Evolutionary conservation across 1,140 invertebrate genomes (phyloP), one percentile per base, ranked within the genome.

Genomic region (Heliconius hermathena): DNA sequence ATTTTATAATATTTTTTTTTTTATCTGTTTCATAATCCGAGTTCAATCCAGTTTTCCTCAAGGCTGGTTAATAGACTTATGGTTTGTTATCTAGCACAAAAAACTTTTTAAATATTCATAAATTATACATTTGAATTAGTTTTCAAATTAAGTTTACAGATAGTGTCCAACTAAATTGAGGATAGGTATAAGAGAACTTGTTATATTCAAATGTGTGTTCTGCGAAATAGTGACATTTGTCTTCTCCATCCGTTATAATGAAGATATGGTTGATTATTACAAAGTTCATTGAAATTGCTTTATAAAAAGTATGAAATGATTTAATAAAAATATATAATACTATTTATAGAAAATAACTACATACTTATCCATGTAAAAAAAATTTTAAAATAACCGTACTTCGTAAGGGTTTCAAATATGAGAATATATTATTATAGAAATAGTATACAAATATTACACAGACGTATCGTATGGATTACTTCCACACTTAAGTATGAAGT

Each of bases 81-180:
- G 9, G 9, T 26, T 16, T 66, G 22, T 26, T 66, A 66, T 22
- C 2, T 66, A 13, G 60, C 60, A 29, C 11, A 66, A 26, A 66
- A 66, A 66, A 22, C 60, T 66, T 29, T 66, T 66, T 11, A 66
- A 66, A 66, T 57, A 66, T 66, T 66, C 22, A 66, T 66, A 29
- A 66, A 66, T 5, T 26, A 66, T 26, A 26, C 3, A 66, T 26
- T 26, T n/a, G 22, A 26, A 66, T 66, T 11, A 57, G 13, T 16
- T 52, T 52, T 20, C 3, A 52, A 52, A 52, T 52, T 20, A 18
- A 52, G 49, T 18, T 52, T 52, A 52, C 18, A 52, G 49, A 52
- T 52, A 52, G n/a, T 22, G n/a, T 57, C 20, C 8, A 57, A 57
- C 8, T 57, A 57, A 57, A 57, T 57, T 57, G 54, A n/a, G 54